phyloP scores from a whole-genome alignment of 92 coral and sea anemone species.

The Ricordea florida region DNA sequence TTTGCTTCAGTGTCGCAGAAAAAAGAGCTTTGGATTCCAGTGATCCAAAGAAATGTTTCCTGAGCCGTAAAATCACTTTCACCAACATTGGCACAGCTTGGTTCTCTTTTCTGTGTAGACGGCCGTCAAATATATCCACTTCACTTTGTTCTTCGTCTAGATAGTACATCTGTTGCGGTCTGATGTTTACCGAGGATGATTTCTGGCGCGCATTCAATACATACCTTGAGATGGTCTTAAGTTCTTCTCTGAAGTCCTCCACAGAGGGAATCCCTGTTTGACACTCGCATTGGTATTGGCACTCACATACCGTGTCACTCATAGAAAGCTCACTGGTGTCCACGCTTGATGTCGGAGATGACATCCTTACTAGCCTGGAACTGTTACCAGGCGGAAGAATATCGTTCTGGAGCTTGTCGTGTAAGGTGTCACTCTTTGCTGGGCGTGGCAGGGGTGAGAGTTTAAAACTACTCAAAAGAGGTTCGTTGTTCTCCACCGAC shows the following conservation, averaged over 20 bases:
- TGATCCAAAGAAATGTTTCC: slow-evolving; percentile 79
- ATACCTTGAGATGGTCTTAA: slow-evolving; percentile 70
- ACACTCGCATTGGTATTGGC: slow-evolving; percentile 71
- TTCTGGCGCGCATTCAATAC: slow-evolving; percentile 63
- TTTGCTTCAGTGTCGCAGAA: background rate
- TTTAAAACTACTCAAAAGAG: background rate
- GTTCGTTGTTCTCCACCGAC: slow-evolving; percentile 3
- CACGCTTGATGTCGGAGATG: slow-evolving; percentile 77
- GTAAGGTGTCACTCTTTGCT: background rate
- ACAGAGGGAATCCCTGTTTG: slow-evolving; percentile 79
- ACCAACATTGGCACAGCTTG: slow-evolving; percentile 70
- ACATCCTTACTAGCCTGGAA: slow-evolving; percentile 21
- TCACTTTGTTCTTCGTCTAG: slow-evolving; percentile 88
- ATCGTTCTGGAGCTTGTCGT: background rate
- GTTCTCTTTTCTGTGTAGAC: slow-evolving; percentile 40
- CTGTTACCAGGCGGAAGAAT: background rate
- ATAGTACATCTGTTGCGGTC: slow-evolving; percentile 28
- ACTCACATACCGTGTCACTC: slow-evolving; percentile 67
- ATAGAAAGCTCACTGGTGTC: slow-evolving; percentile 71
- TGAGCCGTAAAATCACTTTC: slow-evolving; percentile 70
- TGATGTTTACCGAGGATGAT: background rate
- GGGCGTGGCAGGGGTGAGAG: slow-evolving; percentile 8
- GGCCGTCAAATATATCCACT: slow-evolving; percentile 59
- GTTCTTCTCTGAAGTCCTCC: slow-evolving; percentile 79
- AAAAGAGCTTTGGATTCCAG: slow-evolving; percentile 42